phyloP scores from a whole-genome alignment of 2,797 vertebrate species.

The Phylloscopus collybita region DNA sequence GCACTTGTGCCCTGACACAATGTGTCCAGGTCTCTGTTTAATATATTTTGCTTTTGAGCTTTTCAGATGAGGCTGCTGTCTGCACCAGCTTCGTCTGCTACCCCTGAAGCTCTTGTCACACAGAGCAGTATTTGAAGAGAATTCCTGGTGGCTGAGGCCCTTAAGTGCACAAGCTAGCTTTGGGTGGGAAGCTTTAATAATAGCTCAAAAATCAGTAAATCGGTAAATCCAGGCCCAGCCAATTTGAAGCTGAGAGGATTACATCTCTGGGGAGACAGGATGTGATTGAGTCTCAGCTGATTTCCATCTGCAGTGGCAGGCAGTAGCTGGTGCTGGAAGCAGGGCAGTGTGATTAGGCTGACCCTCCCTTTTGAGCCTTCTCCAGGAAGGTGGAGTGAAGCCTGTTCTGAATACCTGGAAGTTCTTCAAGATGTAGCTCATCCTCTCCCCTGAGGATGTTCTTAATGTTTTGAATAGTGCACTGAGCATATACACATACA shows the following conservation, averaged over 20 bases:
- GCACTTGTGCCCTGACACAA: not conserved
- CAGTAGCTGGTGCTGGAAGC: not conserved
- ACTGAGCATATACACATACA: not conserved
- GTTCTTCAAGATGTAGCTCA: not conserved
- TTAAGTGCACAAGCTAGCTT: not conserved
- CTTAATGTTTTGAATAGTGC: not conserved
- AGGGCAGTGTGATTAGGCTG: not conserved
- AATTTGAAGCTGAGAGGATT: slow-evolving; percentile 39
- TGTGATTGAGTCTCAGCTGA: slow-evolving; percentile 20
- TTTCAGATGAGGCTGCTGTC: not conserved
- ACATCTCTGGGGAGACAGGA: slow-evolving; percentile 10
- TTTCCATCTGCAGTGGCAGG: slow-evolving; percentile 8
- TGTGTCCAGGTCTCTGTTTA: not conserved
- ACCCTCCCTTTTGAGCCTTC: not conserved
- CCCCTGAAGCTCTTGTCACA: not conserved
- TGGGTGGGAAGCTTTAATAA: slow-evolving; percentile 16
- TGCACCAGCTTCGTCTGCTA: not conserved
- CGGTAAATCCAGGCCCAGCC: slow-evolving; percentile 17
- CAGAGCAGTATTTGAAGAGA: not conserved
- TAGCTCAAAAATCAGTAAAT: slow-evolving; percentile 29
- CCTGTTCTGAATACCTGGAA: not conserved
- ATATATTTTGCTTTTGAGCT: not conserved
- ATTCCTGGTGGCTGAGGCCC: not conserved
- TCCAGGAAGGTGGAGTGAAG: not conserved
- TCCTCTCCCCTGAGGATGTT: not conserved